Conservation (phyloP, 1,140 invertebrate genomes). For the Diuraphis noxia region DNA sequence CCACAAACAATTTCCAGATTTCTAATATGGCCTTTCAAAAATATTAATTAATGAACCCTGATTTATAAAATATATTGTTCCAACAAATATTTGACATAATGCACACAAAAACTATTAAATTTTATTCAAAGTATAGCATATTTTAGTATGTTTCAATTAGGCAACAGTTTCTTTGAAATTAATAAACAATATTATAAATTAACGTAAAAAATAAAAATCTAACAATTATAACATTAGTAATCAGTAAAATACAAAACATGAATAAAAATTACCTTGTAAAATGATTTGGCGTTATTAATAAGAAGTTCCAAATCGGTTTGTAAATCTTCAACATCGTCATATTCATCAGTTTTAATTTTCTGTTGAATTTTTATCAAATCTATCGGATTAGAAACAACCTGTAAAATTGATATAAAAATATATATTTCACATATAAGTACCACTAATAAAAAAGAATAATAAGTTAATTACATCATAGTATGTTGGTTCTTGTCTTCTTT, state of each 20-base stretch:
- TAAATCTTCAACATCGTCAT: conserved; percentile 86
- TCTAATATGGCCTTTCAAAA: too few relatives aligned
- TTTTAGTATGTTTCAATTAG: too few relatives aligned
- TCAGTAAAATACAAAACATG: neutral
- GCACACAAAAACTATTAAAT: neutral
- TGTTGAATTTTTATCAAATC: conserved; percentile 93
- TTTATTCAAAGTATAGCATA: too few relatives aligned
- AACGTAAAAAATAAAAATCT: too few relatives aligned
- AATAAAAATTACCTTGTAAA: conserved; percentile 75
- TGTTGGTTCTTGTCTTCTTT: conserved; percentile 83
- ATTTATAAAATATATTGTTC: neutral
- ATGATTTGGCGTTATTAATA: conserved; percentile 88
- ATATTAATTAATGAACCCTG: too few relatives aligned
- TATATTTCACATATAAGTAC: neutral
- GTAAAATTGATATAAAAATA: conserved; percentile 54
- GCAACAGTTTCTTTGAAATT: too few relatives aligned
- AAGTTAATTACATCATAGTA: conserved; percentile 73
- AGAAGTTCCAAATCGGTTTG: conserved; percentile 84
- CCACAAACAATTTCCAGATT: too few relatives aligned
- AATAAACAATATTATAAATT: too few relatives aligned
- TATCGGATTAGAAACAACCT: conserved; percentile 87
- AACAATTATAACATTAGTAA: neutral
- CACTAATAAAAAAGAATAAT: neutral
- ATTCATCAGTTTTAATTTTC: conserved; percentile 93
- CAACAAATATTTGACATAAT: neutral